Conservation (phyloP, 1,140 invertebrate species). For the Popillia japonica region DNA sequence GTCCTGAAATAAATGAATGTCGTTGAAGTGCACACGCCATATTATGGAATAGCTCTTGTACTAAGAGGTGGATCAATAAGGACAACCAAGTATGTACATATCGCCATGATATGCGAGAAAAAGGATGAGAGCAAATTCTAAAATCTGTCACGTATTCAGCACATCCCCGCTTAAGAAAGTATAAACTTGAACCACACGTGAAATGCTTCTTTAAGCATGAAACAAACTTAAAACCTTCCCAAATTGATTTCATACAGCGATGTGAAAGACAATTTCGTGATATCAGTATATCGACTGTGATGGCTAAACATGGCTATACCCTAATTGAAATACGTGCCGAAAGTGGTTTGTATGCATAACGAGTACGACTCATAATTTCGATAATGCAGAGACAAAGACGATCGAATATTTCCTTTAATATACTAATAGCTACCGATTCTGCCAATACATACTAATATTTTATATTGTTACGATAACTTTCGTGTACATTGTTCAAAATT, state of each 20-base stretch:
- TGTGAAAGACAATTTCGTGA: neutral
- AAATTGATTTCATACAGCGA: conserved; percentile 7
- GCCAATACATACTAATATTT: too few relatives aligned
- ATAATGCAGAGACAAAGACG: neutral
- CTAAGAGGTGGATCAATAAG: conserved; percentile 9
- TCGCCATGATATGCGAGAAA: neutral
- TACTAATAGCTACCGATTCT: neutral
- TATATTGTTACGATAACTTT: too few relatives aligned
- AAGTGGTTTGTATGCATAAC: neutral
- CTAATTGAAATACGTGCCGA: neutral
- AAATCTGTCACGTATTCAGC: conserved; percentile 14
- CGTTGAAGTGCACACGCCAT: too few relatives aligned
- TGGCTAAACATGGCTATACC: neutral
- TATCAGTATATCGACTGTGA: neutral
- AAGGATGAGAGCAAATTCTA: conserved; percentile 5
- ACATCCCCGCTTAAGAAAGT: neutral
- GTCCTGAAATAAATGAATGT: too few relatives aligned
- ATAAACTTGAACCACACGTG: conserved; percentile 1
- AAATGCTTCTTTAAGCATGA: conserved; percentile 15
- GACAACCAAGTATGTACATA: neutral
- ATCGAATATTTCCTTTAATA: neutral
- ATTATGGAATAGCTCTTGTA: neutral
- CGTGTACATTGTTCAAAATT: too few relatives aligned
- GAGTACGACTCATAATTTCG: neutral
- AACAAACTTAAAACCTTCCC: conserved; percentile 11